Evolutionary conservation across 1,140 invertebrate genomes (phyloP).

Genomic region (Tetramorium parvispinum): DNA sequence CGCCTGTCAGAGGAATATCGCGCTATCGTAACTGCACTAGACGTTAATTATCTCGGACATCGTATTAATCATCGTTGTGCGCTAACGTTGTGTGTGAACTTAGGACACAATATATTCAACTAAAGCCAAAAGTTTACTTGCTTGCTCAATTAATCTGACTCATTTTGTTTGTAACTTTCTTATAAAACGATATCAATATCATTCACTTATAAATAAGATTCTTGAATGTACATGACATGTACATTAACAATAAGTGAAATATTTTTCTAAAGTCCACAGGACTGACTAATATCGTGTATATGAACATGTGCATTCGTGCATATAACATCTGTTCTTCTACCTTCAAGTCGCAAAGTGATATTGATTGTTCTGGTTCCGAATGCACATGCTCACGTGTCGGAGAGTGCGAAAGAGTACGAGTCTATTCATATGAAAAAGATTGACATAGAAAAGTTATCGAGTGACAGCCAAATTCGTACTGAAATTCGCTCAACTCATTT

Average conservation of each 20-base stretch:
- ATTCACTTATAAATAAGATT: neutral
- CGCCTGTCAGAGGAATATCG: constrained; percentile 47
- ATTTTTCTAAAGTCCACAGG: neutral
- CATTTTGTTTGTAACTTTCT: neutral
- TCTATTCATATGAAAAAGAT: constrained; percentile 5
- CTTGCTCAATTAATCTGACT: neutral
- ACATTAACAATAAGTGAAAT: neutral
- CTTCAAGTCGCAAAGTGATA: neutral
- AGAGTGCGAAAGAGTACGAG: neutral
- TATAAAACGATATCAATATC: neutral
- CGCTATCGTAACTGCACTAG: constrained; percentile 40
- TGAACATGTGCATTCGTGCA: neutral
- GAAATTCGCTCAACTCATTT: neutral
- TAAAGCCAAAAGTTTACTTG: neutral
- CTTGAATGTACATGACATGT: neutral
- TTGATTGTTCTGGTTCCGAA: constrained; percentile 26
- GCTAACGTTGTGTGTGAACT: constrained; percentile 23
- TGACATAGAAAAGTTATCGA: neutral
- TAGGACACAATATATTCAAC: constrained; percentile 14
- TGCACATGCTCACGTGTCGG: neutral
- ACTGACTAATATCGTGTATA: neutral
- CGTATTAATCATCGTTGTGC: constrained; percentile 55
- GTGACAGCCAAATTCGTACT: neutral
- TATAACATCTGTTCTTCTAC: constrained; percentile 10
- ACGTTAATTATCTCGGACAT: constrained; percentile 54